These are phyloP conservation scores for Pteronura brasiliensis DNA, from an alignment of 2,113 vertebrate species.

Conservation along the genomic window DNA sequence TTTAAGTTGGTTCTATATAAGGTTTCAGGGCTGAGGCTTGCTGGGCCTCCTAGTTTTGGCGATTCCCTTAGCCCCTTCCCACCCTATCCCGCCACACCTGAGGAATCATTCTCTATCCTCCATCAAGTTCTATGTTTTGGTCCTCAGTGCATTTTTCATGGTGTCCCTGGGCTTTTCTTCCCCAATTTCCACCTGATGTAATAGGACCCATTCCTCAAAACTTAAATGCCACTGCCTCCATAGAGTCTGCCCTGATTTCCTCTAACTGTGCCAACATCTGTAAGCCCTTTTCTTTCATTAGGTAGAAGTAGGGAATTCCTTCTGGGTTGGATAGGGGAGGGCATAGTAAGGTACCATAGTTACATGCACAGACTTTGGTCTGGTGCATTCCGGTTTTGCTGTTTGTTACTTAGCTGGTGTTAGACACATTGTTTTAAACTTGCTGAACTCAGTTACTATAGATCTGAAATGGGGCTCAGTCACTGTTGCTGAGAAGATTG, in stretches of 20 bases:
- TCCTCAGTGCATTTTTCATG: no score
- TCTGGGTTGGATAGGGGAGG: background rate
- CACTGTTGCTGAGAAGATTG: background rate
- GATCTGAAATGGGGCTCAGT: background rate
- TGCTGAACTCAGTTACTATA: background rate
- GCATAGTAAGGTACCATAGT: background rate
- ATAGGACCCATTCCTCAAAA: background rate
- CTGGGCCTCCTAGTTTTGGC: background rate
- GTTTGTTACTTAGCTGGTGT: background rate
- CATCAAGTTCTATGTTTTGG: accelerated
- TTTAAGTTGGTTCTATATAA: background rate
- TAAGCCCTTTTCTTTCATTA: background rate
- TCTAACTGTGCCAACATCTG: accelerated
- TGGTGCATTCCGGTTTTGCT: background rate
- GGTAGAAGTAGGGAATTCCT: background rate
- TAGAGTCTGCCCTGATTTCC: background rate
- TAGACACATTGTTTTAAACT: background rate
- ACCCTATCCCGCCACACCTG: accelerated
- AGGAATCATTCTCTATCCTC: accelerated
- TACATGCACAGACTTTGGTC: background rate
- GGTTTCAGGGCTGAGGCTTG: background rate
- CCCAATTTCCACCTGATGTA: background rate
- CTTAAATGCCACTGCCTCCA: background rate
- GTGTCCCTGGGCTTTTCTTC: background rate
- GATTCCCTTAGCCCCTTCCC: background rate